A percentile compares a stretch with the other conserved stretches of the same genome.
phyloP scores from a whole-genome alignment of 2,113 vertebrate genomes.

The Carollia perspicillata region DNA sequence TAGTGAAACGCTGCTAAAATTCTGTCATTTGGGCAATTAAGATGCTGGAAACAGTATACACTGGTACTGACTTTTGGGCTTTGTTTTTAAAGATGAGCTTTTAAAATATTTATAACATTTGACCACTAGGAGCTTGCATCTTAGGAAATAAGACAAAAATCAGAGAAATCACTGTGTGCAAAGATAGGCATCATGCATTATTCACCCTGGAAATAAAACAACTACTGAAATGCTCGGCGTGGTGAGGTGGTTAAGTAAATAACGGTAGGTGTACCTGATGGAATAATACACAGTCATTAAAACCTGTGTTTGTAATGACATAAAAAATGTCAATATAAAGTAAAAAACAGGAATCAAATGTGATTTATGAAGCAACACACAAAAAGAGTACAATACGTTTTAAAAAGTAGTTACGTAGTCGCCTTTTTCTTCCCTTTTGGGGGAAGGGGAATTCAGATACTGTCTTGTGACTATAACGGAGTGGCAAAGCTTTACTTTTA shows the following conservation, averaged over 20 bases:
- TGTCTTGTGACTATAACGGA: background rate
- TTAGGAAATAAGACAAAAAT: conserved; percentile 38
- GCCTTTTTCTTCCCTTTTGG: background rate
- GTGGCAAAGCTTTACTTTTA: background rate
- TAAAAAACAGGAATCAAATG: background rate
- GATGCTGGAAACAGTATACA: background rate
- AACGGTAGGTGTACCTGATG: background rate
- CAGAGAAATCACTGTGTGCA: background rate
- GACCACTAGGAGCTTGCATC: background rate
- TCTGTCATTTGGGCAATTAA: background rate
- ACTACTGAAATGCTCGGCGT: background rate
- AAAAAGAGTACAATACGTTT: background rate
- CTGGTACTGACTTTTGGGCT: background rate
- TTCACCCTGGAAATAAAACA: conserved; percentile 8
- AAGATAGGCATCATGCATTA: background rate
- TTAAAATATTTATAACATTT: conserved; percentile 36
- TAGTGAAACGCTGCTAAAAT: background rate
- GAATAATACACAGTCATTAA: no score
- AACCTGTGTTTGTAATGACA: background rate
- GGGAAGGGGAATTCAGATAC: background rate
- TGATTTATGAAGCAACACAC: background rate
- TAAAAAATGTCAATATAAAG: conserved; percentile 1
- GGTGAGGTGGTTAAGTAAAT: conserved; percentile 1
- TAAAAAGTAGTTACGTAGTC: background rate
- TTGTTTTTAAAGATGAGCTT: background rate